phyloP scores from a whole-genome alignment of 2,888 invertebrate species.

The Antheraea assamensis region DNA sequence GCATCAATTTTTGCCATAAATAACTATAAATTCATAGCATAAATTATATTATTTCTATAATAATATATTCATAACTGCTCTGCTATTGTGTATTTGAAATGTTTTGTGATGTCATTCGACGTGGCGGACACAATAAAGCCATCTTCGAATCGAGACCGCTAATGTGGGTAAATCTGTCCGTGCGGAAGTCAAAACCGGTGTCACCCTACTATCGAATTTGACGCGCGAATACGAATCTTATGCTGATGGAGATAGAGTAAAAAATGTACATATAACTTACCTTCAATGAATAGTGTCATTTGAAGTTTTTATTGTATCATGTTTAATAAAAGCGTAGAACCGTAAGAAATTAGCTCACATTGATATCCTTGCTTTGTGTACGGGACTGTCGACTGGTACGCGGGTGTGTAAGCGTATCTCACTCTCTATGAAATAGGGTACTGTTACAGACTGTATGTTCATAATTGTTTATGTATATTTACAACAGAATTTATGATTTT shows the following conservation, averaged over 20 bases:
- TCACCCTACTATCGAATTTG: constrained; percentile 36
- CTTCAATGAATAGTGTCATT: constrained; percentile 32
- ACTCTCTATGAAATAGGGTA: constrained; percentile 14
- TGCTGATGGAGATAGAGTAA: accelerated
- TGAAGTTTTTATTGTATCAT: constrained; percentile 44
- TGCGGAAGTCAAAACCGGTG: constrained; percentile 60
- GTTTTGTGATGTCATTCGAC: constrained; percentile 22
- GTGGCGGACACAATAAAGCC: constrained; percentile 51
- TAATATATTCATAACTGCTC: constrained; percentile 27
- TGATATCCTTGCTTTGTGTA: constrained; percentile 62
- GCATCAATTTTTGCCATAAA: background rate
- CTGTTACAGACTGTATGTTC: background rate
- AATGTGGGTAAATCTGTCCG: constrained; percentile 72
- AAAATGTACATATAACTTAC: constrained; percentile 23
- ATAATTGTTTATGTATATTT: background rate
- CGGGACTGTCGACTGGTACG: constrained; percentile 44
- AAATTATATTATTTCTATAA: constrained; percentile 19
- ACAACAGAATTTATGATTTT: background rate
- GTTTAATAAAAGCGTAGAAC: constrained; percentile 67
- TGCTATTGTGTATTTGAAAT: constrained; percentile 22
- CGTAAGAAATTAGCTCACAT: constrained; percentile 79
- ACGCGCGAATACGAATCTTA: constrained; percentile 31
- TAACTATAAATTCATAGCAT: constrained; percentile 6
- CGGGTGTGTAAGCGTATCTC: constrained; percentile 43
- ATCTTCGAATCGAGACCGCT: constrained; percentile 57